Evolutionary conservation across 2,888 invertebrate species (phyloP).

Genomic region (Athalia rosae): DNA sequence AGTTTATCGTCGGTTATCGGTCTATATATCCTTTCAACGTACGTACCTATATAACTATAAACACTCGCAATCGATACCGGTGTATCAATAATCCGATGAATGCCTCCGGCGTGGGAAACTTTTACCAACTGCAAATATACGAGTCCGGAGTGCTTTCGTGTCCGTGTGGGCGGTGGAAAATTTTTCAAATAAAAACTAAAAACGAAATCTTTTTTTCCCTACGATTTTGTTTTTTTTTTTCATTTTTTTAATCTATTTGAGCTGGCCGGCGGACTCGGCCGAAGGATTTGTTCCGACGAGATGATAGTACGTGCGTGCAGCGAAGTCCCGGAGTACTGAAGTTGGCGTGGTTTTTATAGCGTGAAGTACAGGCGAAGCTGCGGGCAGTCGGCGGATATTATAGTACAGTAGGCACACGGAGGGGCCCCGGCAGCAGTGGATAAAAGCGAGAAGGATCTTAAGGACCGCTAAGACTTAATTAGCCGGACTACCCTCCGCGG

Average conservation of each 20-base stretch:
- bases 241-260: neutral
- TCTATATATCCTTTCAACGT: neutral
- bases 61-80: neutral
- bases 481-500: slow-evolving; percentile 19
- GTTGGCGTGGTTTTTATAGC: slow-evolving; percentile 19
- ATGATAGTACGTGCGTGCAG: neutral
- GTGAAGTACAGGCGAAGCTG: slow-evolving; percentile 17
- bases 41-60: neutral
- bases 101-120: slow-evolving; percentile 21
- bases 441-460: slow-evolving; percentile 35
- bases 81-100: slow-evolving; percentile 12
- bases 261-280: neutral
- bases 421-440: neutral
- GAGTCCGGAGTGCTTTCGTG: neutral
- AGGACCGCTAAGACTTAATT: slow-evolving; percentile 45
- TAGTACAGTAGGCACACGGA: neutral
- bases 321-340: neutral
- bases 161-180: slow-evolving; percentile 15
- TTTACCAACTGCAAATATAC: slow-evolving; percentile 18
- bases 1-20: too few species aligned
- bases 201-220: neutral
- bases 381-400: neutral
- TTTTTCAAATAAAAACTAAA: neutral
- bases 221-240: neutral
- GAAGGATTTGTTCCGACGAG: neutral